Evolutionary conservation across 30 jellyfish, hydroid and myxozoan species (phyloP).

Genomic region (Aurelia sp.): DNA sequence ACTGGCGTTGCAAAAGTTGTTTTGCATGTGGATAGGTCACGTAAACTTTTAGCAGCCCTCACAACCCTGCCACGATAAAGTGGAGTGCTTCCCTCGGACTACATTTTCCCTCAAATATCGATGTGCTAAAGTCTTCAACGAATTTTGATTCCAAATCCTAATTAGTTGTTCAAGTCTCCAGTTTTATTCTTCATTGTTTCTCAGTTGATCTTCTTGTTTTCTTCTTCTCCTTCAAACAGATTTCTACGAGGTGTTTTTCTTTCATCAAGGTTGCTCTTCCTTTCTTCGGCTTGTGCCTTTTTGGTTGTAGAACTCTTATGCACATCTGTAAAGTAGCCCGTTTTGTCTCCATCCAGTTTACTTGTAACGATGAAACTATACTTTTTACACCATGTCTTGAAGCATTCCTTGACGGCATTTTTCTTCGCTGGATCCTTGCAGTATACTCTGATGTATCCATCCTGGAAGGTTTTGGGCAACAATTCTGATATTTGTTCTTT

Average conservation of each 20-base stretch:
- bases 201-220: too few species aligned
- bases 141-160: too few species aligned
- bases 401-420: constrained; percentile 21
- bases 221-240: background rate
- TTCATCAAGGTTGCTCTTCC: constrained; percentile 1
- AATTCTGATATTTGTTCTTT: constrained; percentile 64
- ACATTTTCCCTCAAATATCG: too few species aligned
- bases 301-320: constrained; percentile 25
- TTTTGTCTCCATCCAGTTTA: constrained; percentile 52
- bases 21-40: too few species aligned
- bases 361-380: constrained; percentile 39
- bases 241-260: background rate
- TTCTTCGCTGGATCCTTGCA: constrained; percentile 44
- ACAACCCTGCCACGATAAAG: too few species aligned
- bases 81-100: too few species aligned
- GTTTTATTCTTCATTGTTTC: too few species aligned
- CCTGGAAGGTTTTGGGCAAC: constrained; percentile 64
- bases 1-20: too few species aligned
- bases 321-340: constrained; percentile 68
- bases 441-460: constrained; percentile 69
- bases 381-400: constrained; percentile 54
- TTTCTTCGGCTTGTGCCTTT: background rate
- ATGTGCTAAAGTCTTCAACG: too few species aligned
- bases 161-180: too few species aligned
- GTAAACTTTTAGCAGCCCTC: too few species aligned